phyloP scores from a whole-genome alignment of 1,140 invertebrate genomes.

The Brachionus plicatilis region DNA sequence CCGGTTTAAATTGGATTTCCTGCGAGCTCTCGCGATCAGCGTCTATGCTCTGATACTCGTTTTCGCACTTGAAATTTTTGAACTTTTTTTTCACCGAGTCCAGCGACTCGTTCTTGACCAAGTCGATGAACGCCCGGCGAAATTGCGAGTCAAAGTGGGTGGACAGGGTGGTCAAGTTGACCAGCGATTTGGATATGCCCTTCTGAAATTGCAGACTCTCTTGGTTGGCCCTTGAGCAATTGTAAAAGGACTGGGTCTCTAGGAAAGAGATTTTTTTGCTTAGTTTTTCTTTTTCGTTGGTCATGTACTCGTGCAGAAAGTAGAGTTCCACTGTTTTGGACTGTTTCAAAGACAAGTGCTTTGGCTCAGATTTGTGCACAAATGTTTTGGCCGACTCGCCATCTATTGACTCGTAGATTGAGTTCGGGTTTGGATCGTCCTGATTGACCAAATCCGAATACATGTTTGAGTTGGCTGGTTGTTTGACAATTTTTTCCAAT shows the following conservation, averaged over 20 bases:
- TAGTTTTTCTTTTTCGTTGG: slow-evolving; percentile 2
- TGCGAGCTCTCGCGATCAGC: not conserved
- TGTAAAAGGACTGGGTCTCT: not conserved
- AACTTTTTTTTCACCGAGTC: slow-evolving; percentile 25
- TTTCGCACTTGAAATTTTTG: not conserved
- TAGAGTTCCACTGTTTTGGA: slow-evolving; percentile 14
- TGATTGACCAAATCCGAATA: not conserved
- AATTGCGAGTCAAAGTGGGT: not conserved
- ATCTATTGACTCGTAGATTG: slow-evolving; percentile 27
- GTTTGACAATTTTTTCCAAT: not conserved
- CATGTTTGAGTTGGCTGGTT: not conserved
- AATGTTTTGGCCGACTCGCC: slow-evolving; percentile 7
- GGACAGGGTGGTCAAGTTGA: not conserved
- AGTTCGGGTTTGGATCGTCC: not conserved
- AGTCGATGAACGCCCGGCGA: not conserved
- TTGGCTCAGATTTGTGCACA: not conserved
- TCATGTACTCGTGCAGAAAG: not conserved
- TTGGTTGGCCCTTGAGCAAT: slow-evolving; percentile 18
- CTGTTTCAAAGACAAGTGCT: not conserved
- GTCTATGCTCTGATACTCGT: slow-evolving; percentile 17
- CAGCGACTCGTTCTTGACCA: slow-evolving; percentile 8
- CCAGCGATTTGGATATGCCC: not conserved
- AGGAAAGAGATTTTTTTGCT: slow-evolving; percentile 14
- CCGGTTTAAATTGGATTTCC: not conserved
- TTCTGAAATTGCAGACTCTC: not conserved